Base-by-base conservation (phyloP, 2,888 invertebrate genomes). In the Oscheius sp. region DNA sequence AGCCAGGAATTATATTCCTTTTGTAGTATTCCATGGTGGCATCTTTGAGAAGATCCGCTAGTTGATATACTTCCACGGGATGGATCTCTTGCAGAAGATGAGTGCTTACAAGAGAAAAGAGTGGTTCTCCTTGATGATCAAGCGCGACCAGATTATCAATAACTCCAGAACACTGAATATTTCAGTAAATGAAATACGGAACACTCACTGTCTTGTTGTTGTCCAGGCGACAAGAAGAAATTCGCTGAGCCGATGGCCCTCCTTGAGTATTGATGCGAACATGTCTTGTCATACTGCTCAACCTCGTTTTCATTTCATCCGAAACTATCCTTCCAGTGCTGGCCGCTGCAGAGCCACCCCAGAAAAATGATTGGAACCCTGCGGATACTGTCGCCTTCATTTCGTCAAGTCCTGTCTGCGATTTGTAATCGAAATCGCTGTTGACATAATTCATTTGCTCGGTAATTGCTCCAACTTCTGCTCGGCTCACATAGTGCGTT, bases 71-170 rank as follows among this genome's bases (percentile, higher is more conserved):
- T 49, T 49, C 49, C 3, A 18, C 18, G 5, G 18, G 18, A 49
- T 49, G 49, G 3, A 49, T 3, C 18, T 49, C 49, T 13, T 49
- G 3, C 3, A 49, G 49, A 5, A 49, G 16, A 49, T 49, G 49
- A 7, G 49, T 16, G 18, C n/a, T 49, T 3, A 49, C 18, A 3
- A 49, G 49, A 5, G 49, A 3, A 13, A 7, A 49, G 13, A 49
- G 49, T 49, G 49, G 49, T 18, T 49, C 49, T 49, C 49, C 49
- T 49, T 49, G n/a, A 49, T 49, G 49, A 13, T 49, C 49, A 5
- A 49, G 13, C 2, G 49, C 49, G 5, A 49, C 49, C 13, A 49
- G 13, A 49, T 49, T 49, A 13, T 49, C 49, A 13, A 49, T 49
- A 13, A 3, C 18, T 3, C 16, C 18, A 7, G 16, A 3, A 13